Evolutionary conservation across 2,113 vertebrate genomes (phyloP).

Genomic region (Barnardius zonarius): DNA sequence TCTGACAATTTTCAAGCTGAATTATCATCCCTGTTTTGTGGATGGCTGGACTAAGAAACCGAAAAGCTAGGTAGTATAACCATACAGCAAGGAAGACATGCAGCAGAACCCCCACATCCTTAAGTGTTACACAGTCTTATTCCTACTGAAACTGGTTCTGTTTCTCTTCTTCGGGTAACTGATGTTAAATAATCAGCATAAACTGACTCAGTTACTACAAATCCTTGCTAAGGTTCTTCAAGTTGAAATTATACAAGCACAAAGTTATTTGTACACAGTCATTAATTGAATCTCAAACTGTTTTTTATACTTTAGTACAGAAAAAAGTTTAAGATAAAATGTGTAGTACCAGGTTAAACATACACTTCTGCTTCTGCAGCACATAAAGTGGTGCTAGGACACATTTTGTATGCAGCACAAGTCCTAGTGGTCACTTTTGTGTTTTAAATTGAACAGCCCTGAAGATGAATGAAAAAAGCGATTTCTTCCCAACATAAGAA

Average conservation of each 20-base stretch:
- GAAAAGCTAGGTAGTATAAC: neutral
- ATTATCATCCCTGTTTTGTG: neutral
- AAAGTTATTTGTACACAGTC: neutral
- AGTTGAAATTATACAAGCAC: neutral
- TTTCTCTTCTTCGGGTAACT: neutral
- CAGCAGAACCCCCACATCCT: neutral
- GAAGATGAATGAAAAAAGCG: conserved; percentile 31
- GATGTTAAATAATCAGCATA: neutral
- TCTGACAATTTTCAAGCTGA: neutral
- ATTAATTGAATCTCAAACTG: neutral
- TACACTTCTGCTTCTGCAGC: neutral
- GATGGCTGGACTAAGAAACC: neutral
- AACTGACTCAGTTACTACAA: neutral
- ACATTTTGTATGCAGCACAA: neutral
- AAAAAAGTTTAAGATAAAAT: neutral
- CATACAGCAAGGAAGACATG: neutral
- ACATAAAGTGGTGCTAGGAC: neutral
- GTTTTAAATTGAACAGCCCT: conserved; percentile 3
- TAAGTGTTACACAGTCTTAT: neutral
- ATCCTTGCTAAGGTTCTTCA: neutral
- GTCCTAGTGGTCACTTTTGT: neutral
- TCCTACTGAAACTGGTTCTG: neutral
- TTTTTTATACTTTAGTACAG: neutral
- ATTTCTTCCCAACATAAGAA: conserved; percentile 62
- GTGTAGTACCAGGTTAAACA: neutral